Percentiles rank a stretch among this genome's conserved stretches.
Conservation (phyloP, 2,888 invertebrate genomes). For the Melanostoma mellinum region DNA sequence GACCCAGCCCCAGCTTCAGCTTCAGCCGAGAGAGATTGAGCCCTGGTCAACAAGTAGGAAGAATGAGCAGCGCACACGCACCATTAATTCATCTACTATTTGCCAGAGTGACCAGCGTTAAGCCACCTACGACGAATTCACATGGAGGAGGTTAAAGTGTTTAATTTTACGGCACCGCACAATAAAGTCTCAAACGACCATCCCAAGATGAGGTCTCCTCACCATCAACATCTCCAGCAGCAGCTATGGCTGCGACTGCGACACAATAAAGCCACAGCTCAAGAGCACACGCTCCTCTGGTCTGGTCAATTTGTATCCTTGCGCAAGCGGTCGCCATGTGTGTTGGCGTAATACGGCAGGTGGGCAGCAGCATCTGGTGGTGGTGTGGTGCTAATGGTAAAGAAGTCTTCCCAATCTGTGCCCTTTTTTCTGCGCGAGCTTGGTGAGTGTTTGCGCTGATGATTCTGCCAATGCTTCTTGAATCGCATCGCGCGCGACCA, state of each 20-base stretch:
- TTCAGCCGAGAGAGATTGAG: not conserved
- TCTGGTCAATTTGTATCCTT: constrained; percentile 64
- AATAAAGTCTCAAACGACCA: constrained; percentile 65
- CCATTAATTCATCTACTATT: constrained; percentile 70
- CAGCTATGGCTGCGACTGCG: constrained; percentile 26
- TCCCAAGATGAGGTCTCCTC: constrained; percentile 54
- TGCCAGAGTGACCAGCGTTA: constrained; percentile 69
- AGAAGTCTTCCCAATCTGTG: constrained; percentile 63
- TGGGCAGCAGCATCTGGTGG: constrained; percentile 59
- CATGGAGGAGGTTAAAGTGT: constrained; percentile 71
- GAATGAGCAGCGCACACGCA: constrained; percentile 69
- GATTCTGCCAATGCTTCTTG: constrained; percentile 53
- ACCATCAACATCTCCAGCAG: constrained; percentile 1
- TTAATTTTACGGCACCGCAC: constrained; percentile 70
- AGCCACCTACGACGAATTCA: constrained; percentile 73
- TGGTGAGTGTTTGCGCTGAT: constrained; percentile 63
- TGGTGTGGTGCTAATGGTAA: constrained; percentile 28
- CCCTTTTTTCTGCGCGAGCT: constrained; percentile 26
- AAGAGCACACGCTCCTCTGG: constrained; percentile 47
- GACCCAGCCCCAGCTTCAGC: constrained; percentile 7
- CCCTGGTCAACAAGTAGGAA: constrained; percentile 29
- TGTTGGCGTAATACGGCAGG: constrained; percentile 73
- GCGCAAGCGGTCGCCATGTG: constrained; percentile 45
- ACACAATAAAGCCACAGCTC: constrained; percentile 52
- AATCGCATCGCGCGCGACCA: constrained; percentile 52